Percentiles rank a stretch among this genome's conserved stretches.
Conservation (phyloP, 2,888 invertebrate species). For the Oscheius myriophilus region DNA sequence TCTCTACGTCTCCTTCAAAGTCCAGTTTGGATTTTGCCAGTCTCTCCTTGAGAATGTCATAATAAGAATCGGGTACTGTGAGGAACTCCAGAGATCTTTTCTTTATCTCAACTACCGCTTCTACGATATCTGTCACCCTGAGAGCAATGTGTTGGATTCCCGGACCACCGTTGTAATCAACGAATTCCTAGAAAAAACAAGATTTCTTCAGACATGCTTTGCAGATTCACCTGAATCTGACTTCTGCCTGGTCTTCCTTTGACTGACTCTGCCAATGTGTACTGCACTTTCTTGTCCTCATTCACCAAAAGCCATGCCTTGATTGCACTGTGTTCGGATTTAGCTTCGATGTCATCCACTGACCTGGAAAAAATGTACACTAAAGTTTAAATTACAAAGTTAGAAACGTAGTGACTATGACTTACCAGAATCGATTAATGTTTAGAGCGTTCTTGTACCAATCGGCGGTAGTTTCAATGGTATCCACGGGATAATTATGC, state of each 20-base stretch:
- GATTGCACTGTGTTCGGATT: slow-evolving; percentile 92
- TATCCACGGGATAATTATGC: slow-evolving; percentile 90
- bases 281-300: slow-evolving; percentile 78
- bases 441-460: slow-evolving; percentile 78
- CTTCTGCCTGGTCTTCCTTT: slow-evolving; percentile 75
- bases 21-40: slow-evolving; percentile 72
- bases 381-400: background rate
- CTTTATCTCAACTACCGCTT: slow-evolving; percentile 81
- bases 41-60: slow-evolving; percentile 82
- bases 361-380: slow-evolving; percentile 78
- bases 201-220: background rate
- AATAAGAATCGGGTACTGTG: slow-evolving; percentile 87
- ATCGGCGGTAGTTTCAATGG: slow-evolving; percentile 81
- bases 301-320: slow-evolving; percentile 97
- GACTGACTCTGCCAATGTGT: slow-evolving; percentile 78
- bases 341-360: slow-evolving; percentile 92
- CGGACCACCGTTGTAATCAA: slow-evolving; percentile 91
- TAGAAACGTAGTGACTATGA: slow-evolving; percentile 16
- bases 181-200: slow-evolving; percentile 81
- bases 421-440: slow-evolving; percentile 75
- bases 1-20: slow-evolving; percentile 22
- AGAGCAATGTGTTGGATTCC: slow-evolving; percentile 97
- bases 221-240: slow-evolving; percentile 56
- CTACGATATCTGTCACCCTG: slow-evolving; percentile 88
- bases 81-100: slow-evolving; percentile 65